Base-by-base conservation (phyloP, 2,113 vertebrate species). In the Erythrocercus mccallii region DNA sequence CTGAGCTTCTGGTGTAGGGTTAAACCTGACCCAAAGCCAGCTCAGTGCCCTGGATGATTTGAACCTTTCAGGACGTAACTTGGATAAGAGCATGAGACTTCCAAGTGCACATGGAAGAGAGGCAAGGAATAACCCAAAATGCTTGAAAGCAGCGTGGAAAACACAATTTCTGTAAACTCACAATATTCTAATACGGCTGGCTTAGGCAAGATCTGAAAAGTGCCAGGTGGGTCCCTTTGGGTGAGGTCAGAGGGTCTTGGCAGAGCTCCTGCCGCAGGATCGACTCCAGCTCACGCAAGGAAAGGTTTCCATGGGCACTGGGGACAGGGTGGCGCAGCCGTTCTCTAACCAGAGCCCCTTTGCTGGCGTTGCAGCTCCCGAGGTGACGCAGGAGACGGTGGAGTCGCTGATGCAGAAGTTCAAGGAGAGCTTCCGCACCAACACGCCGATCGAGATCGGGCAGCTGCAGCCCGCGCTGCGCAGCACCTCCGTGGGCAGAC, bases 401-500 rank as follows among this genome's bases (percentile, higher is more conserved):
- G 99, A 99, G 91, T 99, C 99, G 94, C 98, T 99, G 98, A 99
- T 99, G 99, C 99, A 99, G 98, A 98, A 99, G 96, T 99, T 99
- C 98, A 99, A 99, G 98, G 99, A 99, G 97, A 99, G 99, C 92
- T 99, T 99, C 97, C 99, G 99, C 40, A 98, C 98, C 94, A 99
- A 99, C 97, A 98, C 99, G 0, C 98, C 98, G 42, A 98, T 99
- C 24, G 99, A 99, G 97, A 99, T 99, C 25, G 98, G 98, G 81
- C 99, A 99, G 97, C 98, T 99, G 91, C 99, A 99, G 94, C 98
- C 99, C 1, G 98, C 98, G 12, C 97, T 98, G 8, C 98, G 99
- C 98, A 98, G 98, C 96, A 92, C 98, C 0, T 98, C 98, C 1
- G 98, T 98, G 54, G 98, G 99, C 92, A 98, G 98, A 69, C 97